phyloP scores from a whole-genome alignment of 2,888 invertebrate species.

The Drosophila recens region DNA sequence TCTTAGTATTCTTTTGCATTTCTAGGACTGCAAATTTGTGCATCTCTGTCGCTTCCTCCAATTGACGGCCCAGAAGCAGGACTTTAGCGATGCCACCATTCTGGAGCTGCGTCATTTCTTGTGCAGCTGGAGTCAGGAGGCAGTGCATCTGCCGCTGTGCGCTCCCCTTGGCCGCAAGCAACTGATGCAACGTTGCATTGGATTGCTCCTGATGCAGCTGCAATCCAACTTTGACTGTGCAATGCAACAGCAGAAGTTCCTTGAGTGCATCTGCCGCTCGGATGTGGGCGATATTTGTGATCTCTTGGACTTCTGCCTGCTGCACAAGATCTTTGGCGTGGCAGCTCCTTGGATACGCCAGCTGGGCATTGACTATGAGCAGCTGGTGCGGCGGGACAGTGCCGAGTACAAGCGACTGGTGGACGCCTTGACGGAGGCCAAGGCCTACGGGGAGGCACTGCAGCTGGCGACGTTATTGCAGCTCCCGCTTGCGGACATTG shows the following conservation, averaged over 20 bases:
- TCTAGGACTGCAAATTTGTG: constrained; percentile 89
- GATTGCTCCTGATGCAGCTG: constrained; percentile 88
- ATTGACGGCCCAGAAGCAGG: constrained; percentile 85
- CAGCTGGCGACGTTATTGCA: constrained; percentile 86
- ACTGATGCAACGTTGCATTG: constrained; percentile 87
- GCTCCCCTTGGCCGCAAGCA: constrained; percentile 85
- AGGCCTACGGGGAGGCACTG: constrained; percentile 86
- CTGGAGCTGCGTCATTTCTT: constrained; percentile 84
- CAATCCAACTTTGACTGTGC: constrained; percentile 88
- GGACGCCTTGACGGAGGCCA: constrained; percentile 84
- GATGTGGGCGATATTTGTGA: constrained; percentile 87
- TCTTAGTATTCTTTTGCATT: constrained; percentile 4
- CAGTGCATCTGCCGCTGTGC: constrained; percentile 79
- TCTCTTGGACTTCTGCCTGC: constrained; percentile 85
- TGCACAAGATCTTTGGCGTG: constrained; percentile 87
- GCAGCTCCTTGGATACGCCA: constrained; percentile 82
- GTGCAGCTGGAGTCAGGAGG: constrained; percentile 82
- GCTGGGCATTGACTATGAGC: constrained; percentile 74
- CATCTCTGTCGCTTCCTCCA: constrained; percentile 87
- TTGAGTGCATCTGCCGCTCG: constrained; percentile 87
- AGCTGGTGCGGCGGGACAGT: constrained; percentile 76
- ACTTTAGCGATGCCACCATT: constrained; percentile 86
- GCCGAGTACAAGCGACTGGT: constrained; percentile 86
- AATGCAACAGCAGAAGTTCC: constrained; percentile 88
- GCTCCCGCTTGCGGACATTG: constrained; percentile 85